Base-by-base conservation (phyloP, 2,888 invertebrate species). In the Neuroscelio doddi region DNA sequence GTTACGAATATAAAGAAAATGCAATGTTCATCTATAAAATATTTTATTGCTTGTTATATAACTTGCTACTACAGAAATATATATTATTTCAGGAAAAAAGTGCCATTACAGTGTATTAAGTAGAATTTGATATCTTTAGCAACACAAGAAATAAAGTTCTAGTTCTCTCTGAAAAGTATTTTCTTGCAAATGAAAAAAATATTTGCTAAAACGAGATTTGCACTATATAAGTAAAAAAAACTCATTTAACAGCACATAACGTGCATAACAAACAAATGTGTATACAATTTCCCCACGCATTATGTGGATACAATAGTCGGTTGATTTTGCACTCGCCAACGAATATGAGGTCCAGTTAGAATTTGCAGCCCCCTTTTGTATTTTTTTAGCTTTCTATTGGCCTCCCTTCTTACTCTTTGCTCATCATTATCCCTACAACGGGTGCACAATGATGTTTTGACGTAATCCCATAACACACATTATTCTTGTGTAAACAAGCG, bases 381-480 rank as follows among this genome's bases (percentile, higher is more conserved):
- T 12, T 46, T 72, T 70, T 66, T 67, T 52, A 58, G 65, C 50
- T 50, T 44, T 41, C 21, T 47, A 42, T 46, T 38, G 44, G 41
- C 42, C 61, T 39, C 59, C 63, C 64, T 55, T 46, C 50, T 65
- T 62, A 36, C 27, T 34, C 53, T 57, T 50, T 52, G 15, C 61
- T 53, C 52, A 41, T 68, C 59, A 34, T 38, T 24, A 17, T 56
- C 53, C 52, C 58, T 56, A 64, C 56, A 53, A 57, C 53, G 53
- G 46, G 39, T 72, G 66, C 75, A 72, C 74, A 75, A 72, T 71
- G 75, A 78, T 81, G 80, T 81, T 82, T 81, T 80, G 81, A 81
- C 80, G 75, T 81, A 78, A 82, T 81, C 81, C 81, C 74, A 75
- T 82, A 80, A 81, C 72, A 77, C 80, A 75, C 76, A 76, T 80